Evolutionary conservation across 2,113 vertebrate species (phyloP).

Genomic region (Trematomus loennbergii): DNA sequence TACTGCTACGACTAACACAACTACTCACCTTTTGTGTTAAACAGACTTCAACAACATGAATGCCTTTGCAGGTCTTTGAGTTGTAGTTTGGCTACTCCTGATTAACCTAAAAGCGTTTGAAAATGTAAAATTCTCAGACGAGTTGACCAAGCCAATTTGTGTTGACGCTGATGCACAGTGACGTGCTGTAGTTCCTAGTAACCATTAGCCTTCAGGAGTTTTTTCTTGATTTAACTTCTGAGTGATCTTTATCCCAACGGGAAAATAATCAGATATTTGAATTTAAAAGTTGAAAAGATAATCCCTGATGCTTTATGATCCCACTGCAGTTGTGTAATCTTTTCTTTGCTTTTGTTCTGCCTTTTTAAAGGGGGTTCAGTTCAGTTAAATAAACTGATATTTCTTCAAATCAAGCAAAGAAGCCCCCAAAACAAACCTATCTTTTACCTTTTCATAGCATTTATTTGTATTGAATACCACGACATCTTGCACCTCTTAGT

Average conservation of each 20-base stretch:
- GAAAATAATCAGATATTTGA: conserved; percentile 39
- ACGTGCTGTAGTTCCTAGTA: conserved; percentile 20
- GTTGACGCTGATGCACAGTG: conserved; percentile 37
- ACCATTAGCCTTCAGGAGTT: conserved; percentile 26
- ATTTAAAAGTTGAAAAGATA: conserved; percentile 47
- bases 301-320: conserved; percentile 52
- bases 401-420: neutral
- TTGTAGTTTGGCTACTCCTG: neutral
- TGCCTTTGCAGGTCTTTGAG: neutral
- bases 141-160: neutral
- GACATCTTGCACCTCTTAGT: too few relatives aligned
- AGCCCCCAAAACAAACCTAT: neutral
- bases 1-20: too few relatives aligned
- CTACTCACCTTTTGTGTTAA: too few relatives aligned
- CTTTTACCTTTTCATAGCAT: neutral
- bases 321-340: conserved; percentile 26
- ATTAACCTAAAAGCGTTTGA: neutral
- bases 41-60: too few relatives aligned
- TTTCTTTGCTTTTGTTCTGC: conserved; percentile 27
- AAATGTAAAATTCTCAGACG: conserved; percentile 11
- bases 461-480: too few relatives aligned
- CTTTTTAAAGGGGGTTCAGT: conserved; percentile 11
- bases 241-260: conserved; percentile 44
- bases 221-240: conserved; percentile 33
- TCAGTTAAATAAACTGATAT: neutral